Percentiles rank a stretch among this genome's conserved stretches.
Evolutionary conservation across 2,797 vertebrate genomes (phyloP).

Genomic region (Epinephelus malabaricus): DNA sequence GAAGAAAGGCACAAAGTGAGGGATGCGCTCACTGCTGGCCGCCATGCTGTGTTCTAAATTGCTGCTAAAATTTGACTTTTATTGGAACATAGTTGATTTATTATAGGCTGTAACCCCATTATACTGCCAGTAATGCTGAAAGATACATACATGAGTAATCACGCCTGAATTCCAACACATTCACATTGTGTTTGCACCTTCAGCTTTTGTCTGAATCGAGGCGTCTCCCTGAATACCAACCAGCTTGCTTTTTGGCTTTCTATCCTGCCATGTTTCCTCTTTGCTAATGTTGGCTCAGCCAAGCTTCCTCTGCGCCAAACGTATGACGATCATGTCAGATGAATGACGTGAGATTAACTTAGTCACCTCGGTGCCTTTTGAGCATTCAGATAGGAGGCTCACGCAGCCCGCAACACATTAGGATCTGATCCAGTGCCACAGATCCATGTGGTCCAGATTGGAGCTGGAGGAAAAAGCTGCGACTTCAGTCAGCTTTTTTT

Average conservation of each 20-base stretch:
- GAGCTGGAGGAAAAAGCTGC: slow-evolving; percentile 13
- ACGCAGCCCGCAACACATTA: background rate
- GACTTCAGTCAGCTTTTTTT: slow-evolving; percentile 9
- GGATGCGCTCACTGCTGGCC: background rate
- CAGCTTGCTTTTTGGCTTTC: slow-evolving; percentile 22
- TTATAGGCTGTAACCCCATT: background rate
- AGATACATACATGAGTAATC: background rate
- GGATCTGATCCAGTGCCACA: slow-evolving; percentile 25
- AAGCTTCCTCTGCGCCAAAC: slow-evolving; percentile 3
- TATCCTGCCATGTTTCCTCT: slow-evolving; percentile 24
- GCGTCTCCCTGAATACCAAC: slow-evolving; percentile 36
- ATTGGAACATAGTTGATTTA: background rate
- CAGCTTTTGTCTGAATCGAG: slow-evolving; percentile 36
- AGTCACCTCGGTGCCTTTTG: slow-evolving; percentile 11
- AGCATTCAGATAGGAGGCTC: background rate
- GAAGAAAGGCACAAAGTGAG: background rate
- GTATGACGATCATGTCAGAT: slow-evolving; percentile 23
- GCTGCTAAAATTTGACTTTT: background rate
- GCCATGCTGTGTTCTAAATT: background rate
- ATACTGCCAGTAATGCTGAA: background rate
- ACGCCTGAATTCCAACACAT: slow-evolving; percentile 13
- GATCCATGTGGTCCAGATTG: slow-evolving; percentile 22
- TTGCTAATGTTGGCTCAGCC: slow-evolving; percentile 25
- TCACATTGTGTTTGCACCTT: slow-evolving; percentile 12
- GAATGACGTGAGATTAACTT: slow-evolving; percentile 27